Evolutionary conservation across 2,888 invertebrate species (phyloP), one percentile per base, ranked within the genome.

Genomic region (Tetranychus truncatus): DNA sequence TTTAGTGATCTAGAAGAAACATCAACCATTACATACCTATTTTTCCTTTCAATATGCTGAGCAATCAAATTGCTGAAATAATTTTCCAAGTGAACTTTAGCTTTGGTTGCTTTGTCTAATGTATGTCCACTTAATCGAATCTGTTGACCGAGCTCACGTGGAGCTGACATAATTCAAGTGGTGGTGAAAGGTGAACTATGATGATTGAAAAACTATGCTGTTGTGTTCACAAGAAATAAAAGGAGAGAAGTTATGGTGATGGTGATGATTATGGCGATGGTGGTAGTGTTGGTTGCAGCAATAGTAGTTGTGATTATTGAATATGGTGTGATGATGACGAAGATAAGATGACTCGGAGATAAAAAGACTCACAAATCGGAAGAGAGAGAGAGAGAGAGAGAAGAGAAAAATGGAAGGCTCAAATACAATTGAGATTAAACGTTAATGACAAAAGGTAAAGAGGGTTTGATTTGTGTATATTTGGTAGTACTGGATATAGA

Each of bases 21-120:
- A 34, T 34, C 6, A 45, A 24, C n/a, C 24, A 24, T 11, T 45
- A 80, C 82, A 82, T 83, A 90, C 90, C 91, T 90, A 84, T 94
- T 93, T 84, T 96, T 95, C 81, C 97, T 88, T 86, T 99, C 97
- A 81, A 94, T 90, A 85, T 96, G 94, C 84, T 97, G 97, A 80
- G 92, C 89, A 83, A 97, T 91, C 82, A 97, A 89, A 86, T 99
- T 99, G 84, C 92, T 93, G 85, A 99, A 99, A 86, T 96, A 99
- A 85, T 96, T 97, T 85, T 99, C 99, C 83, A 99, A 86, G 77
- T 96, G 95, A 83, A 99, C 84, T 87, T 99, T 96, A 81, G 97
- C 96, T 85, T 96, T 95, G 83, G 95, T 95, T 81, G 95, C 96
- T 86, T 96, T 97, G 87, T 97, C 96, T 85, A 92, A 87, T 82